phyloP scores from a whole-genome alignment of 2,113 vertebrate genomes.

The Cyanocitta stelleri region DNA sequence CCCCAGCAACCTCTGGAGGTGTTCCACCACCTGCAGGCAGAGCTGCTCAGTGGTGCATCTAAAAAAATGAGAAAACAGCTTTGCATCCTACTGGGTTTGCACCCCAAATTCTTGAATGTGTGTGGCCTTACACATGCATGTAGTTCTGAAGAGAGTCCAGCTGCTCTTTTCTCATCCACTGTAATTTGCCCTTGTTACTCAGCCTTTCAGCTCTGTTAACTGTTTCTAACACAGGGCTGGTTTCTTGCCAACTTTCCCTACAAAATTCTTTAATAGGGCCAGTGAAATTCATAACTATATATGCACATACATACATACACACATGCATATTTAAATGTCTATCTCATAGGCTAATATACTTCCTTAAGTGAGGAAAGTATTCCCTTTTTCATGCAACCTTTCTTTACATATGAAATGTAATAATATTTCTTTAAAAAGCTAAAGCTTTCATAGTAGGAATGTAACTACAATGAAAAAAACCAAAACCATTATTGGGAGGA shows the following conservation, averaged over 20 bases:
- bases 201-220: background rate
- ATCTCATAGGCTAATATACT: background rate
- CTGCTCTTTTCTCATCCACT: background rate
- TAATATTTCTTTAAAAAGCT: background rate
- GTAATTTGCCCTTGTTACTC: background rate
- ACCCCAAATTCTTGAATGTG: background rate
- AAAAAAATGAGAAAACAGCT: background rate
- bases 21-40: background rate
- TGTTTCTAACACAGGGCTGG: background rate
- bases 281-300: background rate
- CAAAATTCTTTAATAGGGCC: background rate
- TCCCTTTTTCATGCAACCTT: background rate
- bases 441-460: background rate
- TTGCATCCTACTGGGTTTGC: background rate
- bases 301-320: background rate
- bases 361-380: background rate
- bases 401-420: background rate
- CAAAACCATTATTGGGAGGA: background rate
- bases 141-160: background rate
- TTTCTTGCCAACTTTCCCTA: background rate
- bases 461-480: background rate
- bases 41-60: background rate
- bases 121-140: background rate
- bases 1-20: background rate
- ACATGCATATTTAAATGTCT: background rate